These are phyloP conservation scores for Mareca penelope DNA, from an alignment of 2,797 vertebrate species.

Conservation along the genomic window DNA sequence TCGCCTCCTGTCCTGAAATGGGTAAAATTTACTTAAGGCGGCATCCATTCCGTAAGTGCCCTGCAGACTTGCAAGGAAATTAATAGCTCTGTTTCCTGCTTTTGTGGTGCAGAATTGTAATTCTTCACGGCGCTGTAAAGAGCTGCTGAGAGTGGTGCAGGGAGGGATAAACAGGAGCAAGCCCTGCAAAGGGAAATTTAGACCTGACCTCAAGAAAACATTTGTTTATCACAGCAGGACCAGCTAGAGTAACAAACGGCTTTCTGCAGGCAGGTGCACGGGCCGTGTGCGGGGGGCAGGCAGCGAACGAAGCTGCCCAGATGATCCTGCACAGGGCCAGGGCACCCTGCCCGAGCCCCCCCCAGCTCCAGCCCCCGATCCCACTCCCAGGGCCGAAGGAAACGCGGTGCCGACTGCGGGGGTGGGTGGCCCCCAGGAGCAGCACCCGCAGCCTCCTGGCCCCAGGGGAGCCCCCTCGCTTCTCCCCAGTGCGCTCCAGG, in stretches of 20 bases:
- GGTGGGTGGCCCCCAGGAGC: background rate
- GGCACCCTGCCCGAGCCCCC: background rate
- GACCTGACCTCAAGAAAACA: background rate
- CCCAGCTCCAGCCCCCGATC: background rate
- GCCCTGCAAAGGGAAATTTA: background rate
- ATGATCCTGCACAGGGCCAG: fast-evolving
- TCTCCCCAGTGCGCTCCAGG: too few relatives aligned
- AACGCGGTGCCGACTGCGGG: background rate
- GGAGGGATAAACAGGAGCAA: background rate
- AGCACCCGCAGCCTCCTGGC: too few relatives aligned
- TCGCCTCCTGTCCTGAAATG: background rate
- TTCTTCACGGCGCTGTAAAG: background rate
- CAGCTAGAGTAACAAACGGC: background rate
- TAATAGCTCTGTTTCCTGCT: slow-evolving; percentile 41
- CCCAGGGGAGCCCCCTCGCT: too few relatives aligned
- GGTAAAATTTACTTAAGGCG: background rate
- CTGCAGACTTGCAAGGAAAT: slow-evolving; percentile 24
- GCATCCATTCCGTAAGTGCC: background rate
- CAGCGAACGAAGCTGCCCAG: fast-evolving
- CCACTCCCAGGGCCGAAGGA: background rate
- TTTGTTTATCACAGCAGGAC: background rate
- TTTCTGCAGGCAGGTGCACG: background rate
- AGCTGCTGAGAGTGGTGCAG: background rate
- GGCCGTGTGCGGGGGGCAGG: background rate
- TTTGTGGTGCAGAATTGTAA: slow-evolving; percentile 53